Evolutionary conservation across 2,888 invertebrate species (phyloP).

Genomic region (Metallyticus violacea): DNA sequence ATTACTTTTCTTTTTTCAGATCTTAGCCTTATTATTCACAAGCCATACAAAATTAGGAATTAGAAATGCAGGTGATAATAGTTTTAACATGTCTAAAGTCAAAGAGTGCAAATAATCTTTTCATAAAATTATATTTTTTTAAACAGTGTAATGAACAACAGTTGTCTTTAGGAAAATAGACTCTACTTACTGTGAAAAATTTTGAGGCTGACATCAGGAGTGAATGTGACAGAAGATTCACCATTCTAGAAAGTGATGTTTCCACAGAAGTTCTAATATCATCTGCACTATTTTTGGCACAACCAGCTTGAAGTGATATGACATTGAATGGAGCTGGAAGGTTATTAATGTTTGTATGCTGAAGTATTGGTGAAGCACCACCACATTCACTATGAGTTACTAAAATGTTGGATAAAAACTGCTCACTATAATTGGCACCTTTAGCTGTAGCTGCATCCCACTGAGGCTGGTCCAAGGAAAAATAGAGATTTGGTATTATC

Average conservation of each 20-base stretch:
- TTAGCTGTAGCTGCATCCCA: conserved; percentile 55
- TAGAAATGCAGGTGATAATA: too few species aligned
- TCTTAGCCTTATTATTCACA: too few species aligned
- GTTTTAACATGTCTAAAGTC: too few species aligned
- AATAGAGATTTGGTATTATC: conserved; percentile 50
- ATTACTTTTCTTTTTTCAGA: not conserved
- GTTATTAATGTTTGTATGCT: conserved; percentile 44
- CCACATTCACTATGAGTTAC: conserved; percentile 19
- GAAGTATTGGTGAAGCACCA: not conserved
- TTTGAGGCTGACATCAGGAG: conserved; percentile 64
- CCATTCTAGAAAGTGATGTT: conserved; percentile 56
- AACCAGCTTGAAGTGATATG: conserved; percentile 40
- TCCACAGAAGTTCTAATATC: conserved; percentile 43
- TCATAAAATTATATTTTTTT: too few species aligned
- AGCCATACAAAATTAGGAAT: too few species aligned
- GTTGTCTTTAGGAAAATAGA: not conserved
- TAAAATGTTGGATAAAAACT: conserved; percentile 44
- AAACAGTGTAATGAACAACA: not conserved
- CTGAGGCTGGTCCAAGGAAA: conserved; percentile 48
- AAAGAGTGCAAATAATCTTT: too few species aligned
- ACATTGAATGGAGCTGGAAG: conserved; percentile 52
- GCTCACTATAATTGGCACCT: conserved; percentile 47
- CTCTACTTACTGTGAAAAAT: conserved; percentile 60
- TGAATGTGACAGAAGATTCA: conserved; percentile 51
- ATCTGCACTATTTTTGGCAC: conserved; percentile 29